Conservation (phyloP, 2,797 vertebrate species). For the Chromobotia macracanthus region DNA sequence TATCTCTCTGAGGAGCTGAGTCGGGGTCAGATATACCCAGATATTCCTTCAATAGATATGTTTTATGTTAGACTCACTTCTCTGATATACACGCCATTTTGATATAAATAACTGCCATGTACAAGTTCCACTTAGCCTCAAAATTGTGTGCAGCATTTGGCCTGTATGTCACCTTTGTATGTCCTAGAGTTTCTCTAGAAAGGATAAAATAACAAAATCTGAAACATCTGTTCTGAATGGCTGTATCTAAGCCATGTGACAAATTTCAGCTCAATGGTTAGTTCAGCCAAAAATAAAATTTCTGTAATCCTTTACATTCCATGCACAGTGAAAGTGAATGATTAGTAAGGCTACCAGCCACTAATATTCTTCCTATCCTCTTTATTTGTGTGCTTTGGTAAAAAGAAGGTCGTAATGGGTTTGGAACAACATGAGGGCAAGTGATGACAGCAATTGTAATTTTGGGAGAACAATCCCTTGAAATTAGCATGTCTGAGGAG, state of each 20-base stretch:
- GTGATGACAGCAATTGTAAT: background rate
- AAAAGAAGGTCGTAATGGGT: background rate
- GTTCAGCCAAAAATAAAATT: too few species aligned
- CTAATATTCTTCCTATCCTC: background rate
- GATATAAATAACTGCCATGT: background rate
- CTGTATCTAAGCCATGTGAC: background rate
- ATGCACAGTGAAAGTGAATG: background rate
- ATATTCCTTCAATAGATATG: conserved; percentile 35
- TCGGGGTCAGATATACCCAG: conserved; percentile 35
- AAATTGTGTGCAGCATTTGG: background rate
- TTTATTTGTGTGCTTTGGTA: background rate
- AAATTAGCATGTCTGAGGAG: background rate
- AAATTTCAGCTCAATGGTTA: too few species aligned
- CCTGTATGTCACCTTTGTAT: background rate
- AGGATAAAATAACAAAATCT: background rate
- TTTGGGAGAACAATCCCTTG: background rate
- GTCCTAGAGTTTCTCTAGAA: background rate
- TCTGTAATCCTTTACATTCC: background rate
- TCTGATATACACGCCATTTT: conserved; percentile 17
- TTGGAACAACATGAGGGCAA: background rate
- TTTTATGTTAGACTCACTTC: conserved; percentile 29
- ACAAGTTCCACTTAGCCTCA: background rate
- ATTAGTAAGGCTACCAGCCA: background rate
- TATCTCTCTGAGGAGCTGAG: conserved; percentile 38
- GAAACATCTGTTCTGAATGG: conserved; percentile 2